A percentile compares a stretch with the other conserved stretches of the same genome.
Evolutionary conservation across 1,140 invertebrate species (phyloP).

Genomic region (Brachionus rubens): DNA sequence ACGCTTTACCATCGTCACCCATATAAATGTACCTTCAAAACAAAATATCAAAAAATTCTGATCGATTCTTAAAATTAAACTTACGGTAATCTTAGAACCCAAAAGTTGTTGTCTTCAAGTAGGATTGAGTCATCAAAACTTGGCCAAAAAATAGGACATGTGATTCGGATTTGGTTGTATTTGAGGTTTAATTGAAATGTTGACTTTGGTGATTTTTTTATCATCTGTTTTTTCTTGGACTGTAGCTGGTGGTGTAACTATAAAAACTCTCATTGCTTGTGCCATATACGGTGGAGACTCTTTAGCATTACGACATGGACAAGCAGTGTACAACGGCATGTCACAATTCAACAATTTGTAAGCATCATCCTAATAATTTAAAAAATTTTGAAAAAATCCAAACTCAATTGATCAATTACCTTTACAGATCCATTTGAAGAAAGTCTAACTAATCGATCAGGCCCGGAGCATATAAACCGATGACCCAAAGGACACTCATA

Average conservation of each 20-base stretch:
- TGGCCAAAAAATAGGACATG: constrained; percentile 73
- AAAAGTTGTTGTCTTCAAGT: constrained; percentile 80
- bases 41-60: too few species aligned
- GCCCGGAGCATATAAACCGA: constrained; percentile 84
- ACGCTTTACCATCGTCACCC: constrained; percentile 13
- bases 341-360: constrained; percentile 75
- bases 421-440: constrained; percentile 72
- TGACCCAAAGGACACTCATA: constrained; percentile 94
- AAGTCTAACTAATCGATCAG: constrained; percentile 78
- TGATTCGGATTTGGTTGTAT: constrained; percentile 75
- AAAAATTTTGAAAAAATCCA: neutral
- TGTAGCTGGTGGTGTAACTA: constrained; percentile 84
- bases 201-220: constrained; percentile 48
- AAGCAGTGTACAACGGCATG: constrained; percentile 85
- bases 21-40: constrained; percentile 46
- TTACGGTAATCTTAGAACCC: constrained; percentile 84
- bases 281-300: constrained; percentile 62
- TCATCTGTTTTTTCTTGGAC: constrained; percentile 68
- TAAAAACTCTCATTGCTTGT: constrained; percentile 85
- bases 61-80: too few species aligned
- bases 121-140: constrained; percentile 70
- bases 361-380: constrained; percentile 68
- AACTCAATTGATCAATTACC: constrained; percentile 50
- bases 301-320: constrained; percentile 72
- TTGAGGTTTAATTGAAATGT: constrained; percentile 72